phyloP scores from a whole-genome alignment of 2,888 invertebrate species.

The Pinctada fucata region DNA sequence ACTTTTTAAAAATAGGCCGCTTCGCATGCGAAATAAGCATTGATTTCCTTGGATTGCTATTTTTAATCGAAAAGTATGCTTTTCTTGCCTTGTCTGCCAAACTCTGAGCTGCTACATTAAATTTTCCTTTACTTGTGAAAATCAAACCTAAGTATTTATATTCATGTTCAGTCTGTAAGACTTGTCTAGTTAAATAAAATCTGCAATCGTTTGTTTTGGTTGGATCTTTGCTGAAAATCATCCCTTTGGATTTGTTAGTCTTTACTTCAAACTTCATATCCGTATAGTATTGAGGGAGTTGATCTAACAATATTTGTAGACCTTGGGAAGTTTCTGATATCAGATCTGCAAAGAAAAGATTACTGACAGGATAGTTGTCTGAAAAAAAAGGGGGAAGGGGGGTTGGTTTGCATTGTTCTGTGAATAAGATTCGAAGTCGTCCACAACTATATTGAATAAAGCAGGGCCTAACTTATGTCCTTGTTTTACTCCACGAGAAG shows the following conservation, averaged over 20 bases:
- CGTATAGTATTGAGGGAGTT: not conserved
- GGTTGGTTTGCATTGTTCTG: not conserved
- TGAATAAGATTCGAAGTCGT: not conserved
- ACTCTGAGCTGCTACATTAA: not conserved
- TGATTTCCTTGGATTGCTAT: not conserved
- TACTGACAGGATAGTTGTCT: constrained; percentile 10
- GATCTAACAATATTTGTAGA: not conserved
- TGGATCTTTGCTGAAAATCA: not conserved
- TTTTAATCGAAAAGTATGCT: not conserved
- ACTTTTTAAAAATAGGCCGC: too few species aligned
- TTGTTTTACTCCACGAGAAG: not conserved
- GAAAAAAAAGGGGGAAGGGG: not conserved
- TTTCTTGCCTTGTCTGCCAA: not conserved
- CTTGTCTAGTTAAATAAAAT: not conserved
- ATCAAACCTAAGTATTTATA: constrained; percentile 5
- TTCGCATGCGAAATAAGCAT: too few species aligned
- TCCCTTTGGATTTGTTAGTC: not conserved
- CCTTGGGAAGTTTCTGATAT: constrained; percentile 5
- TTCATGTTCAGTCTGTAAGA: not conserved
- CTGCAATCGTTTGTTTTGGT: not conserved
- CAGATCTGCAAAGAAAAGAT: constrained; percentile 12
- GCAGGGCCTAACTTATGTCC: not conserved
- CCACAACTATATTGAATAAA: not conserved
- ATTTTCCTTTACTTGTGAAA: constrained; percentile 2
- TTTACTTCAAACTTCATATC: constrained; percentile 3